Conservation (phyloP, 2,113 vertebrate genomes). For the Syngnathus typhle region DNA sequence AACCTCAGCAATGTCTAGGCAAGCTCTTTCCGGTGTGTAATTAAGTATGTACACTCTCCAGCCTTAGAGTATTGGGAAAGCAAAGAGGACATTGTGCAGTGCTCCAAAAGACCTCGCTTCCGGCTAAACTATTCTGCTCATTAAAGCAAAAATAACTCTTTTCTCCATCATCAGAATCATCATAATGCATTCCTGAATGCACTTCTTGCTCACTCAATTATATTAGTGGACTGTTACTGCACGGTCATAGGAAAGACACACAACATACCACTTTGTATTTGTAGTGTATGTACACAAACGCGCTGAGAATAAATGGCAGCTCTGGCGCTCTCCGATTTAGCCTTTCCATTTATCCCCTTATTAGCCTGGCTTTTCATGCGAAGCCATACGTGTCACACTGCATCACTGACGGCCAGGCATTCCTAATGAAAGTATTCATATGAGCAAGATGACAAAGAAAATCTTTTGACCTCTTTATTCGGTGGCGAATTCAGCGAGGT, state of each 20-base stretch:
- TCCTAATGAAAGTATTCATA: slow-evolving; percentile 62
- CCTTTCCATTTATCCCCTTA: slow-evolving; percentile 29
- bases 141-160: slow-evolving; percentile 44
- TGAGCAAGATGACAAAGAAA: slow-evolving; percentile 43
- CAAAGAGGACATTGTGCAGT: slow-evolving; percentile 20
- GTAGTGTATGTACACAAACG: neutral
- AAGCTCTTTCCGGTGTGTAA: slow-evolving; percentile 18
- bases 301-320: neutral
- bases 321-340: slow-evolving; percentile 20
- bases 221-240: slow-evolving; percentile 18
- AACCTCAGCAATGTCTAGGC: slow-evolving; percentile 23
- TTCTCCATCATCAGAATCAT: slow-evolving; percentile 34
- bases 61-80: slow-evolving; percentile 19
- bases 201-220: slow-evolving; percentile 6
- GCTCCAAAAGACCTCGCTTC: slow-evolving; percentile 41
- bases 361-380: slow-evolving; percentile 47
- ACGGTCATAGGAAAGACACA: neutral
- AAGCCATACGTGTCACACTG: slow-evolving; percentile 51
- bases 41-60: slow-evolving; percentile 31
- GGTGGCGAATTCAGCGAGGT: slow-evolving; percentile 57
- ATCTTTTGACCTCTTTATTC: slow-evolving; percentile 28
- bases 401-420: slow-evolving; percentile 45
- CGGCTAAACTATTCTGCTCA: slow-evolving; percentile 45
- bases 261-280: neutral
- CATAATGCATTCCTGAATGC: slow-evolving; percentile 9